Conservation (phyloP, 2,113 vertebrate species). For the Lasiurus borealis region DNA sequence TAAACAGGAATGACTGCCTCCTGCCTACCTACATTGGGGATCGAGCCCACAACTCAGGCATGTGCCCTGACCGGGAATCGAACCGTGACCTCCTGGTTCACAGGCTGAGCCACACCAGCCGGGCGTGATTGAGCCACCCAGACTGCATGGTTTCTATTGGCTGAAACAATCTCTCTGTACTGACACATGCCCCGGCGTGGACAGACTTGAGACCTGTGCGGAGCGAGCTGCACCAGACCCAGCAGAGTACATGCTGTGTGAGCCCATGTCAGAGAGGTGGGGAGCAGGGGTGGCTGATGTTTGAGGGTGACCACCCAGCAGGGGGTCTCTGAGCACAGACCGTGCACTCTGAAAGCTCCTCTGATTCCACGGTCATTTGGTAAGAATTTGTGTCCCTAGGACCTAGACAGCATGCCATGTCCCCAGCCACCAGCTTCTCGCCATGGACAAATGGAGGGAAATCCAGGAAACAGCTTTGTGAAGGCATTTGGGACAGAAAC, state of each 20-base stretch:
- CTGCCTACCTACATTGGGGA: no score
- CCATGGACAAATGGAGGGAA: neutral
- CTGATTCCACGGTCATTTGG: neutral
- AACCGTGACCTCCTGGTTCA: no score
- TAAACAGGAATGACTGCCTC: neutral
- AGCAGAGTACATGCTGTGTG: no score
- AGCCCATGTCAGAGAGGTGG: neutral
- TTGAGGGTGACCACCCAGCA: neutral
- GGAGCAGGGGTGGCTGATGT: no score
- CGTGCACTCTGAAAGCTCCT: accelerated
- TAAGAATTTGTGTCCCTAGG: neutral
- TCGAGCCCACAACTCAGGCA: no score
- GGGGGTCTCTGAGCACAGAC: neutral
- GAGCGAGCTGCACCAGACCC: neutral
- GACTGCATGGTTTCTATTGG: no score
- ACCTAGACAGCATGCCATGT: accelerated
- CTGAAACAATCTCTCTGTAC: no score
- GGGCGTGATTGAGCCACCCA: no score
- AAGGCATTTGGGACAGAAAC: neutral
- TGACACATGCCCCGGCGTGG: accelerated
- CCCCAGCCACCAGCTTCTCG: neutral
- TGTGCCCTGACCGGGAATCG: no score
- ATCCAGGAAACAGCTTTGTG: neutral
- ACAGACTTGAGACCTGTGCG: neutral
- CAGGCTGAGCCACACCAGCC: no score